Conservation (phyloP, 2,888 invertebrate genomes). For the Parnassius mnemosyne region DNA sequence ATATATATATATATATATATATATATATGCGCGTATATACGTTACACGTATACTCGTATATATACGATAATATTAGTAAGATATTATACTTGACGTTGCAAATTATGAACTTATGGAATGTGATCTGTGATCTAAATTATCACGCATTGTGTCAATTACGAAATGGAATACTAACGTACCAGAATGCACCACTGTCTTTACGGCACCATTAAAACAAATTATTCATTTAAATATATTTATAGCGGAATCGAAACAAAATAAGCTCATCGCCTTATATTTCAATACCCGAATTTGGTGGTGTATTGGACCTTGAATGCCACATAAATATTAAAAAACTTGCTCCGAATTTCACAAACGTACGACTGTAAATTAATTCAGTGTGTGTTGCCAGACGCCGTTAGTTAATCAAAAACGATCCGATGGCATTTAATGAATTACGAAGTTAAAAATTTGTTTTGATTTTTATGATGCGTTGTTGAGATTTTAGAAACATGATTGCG, state of each 20-base stretch:
- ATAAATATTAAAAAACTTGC: slow-evolving; percentile 61
- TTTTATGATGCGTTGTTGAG: slow-evolving; percentile 36
- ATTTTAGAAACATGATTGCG: slow-evolving; percentile 5
- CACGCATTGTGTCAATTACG: too few species aligned
- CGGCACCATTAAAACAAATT: neutral
- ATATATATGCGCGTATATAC: too few species aligned
- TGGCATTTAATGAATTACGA: slow-evolving; percentile 62
- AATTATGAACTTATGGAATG: too few species aligned
- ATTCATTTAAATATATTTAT: slow-evolving; percentile 21
- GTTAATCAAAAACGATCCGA: slow-evolving; percentile 57
- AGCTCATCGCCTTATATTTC: slow-evolving; percentile 28
- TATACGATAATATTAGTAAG: too few species aligned
- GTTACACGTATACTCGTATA: too few species aligned
- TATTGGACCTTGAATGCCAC: slow-evolving; percentile 57
- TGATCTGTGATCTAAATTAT: too few species aligned
- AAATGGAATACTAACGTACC: neutral
- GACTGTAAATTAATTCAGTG: slow-evolving; percentile 54
- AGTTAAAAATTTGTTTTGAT: slow-evolving; percentile 31
- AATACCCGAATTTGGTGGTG: slow-evolving; percentile 32
- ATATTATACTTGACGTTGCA: too few species aligned
- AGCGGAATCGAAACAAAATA: slow-evolving; percentile 24
- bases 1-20: too few species aligned
- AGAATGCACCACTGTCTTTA: slow-evolving; percentile 4
- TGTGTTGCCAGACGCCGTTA: slow-evolving; percentile 60
- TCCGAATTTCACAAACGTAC: slow-evolving; percentile 59